Percentiles rank a stretch among this genome's conserved stretches.
Evolutionary conservation across 2,113 vertebrate genomes (phyloP).

Genomic region (Hucho hucho): DNA sequence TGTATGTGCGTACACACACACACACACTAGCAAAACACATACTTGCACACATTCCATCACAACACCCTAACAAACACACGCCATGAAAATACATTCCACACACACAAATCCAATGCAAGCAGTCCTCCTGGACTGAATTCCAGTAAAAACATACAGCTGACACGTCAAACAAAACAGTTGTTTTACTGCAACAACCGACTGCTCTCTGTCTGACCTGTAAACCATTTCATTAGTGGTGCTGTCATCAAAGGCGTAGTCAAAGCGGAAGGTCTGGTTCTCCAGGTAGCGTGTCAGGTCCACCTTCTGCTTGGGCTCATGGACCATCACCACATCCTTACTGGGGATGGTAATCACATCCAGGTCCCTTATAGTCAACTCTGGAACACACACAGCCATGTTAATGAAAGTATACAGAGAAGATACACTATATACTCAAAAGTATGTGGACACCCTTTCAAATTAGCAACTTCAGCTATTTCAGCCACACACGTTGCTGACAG

Average conservation of each 20-base stretch:
- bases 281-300: conserved; percentile 96
- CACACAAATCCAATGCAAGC: too few species aligned
- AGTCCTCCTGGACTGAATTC: too few species aligned
- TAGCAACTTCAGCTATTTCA: too few species aligned
- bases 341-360: conserved; percentile 98
- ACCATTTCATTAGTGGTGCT: conserved; percentile 96
- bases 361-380: conserved; percentile 91
- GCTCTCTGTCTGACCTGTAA: conserved; percentile 81
- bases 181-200: neutral
- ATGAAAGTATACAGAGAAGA: neutral
- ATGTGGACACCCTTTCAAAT: too few species aligned
- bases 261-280: conserved; percentile 99
- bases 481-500: too few species aligned
- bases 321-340: conserved; percentile 98
- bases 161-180: neutral
- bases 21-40: too few species aligned
- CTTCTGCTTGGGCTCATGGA: conserved; percentile 98
- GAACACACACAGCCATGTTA: neutral
- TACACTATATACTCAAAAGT: too few species aligned
- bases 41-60: too few species aligned
- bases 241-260: conserved; percentile 98
- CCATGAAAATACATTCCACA: too few species aligned
- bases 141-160: neutral
- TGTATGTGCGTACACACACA: neutral
- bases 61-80: too few species aligned